Base-by-base conservation (phyloP, 1,140 invertebrate species). In the Oedothorax gibbosus region DNA sequence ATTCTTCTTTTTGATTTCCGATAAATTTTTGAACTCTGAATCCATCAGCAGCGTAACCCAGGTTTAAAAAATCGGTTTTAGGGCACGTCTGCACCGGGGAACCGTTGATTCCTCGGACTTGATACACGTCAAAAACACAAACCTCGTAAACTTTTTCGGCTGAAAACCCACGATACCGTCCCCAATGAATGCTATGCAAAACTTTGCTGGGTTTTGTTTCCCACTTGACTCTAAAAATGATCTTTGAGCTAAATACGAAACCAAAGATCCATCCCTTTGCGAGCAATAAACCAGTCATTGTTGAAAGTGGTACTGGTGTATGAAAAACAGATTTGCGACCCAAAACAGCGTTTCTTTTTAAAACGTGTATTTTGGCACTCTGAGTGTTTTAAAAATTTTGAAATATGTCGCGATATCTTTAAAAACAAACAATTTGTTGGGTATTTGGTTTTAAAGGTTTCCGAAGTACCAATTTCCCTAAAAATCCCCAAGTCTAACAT, bases 201-300 rank as follows among this genome's bases (percentile, higher is more conserved):
- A 54, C 12, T n/a, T 7, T 8, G 18, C 7, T 21, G 53, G n/a
- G 18, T 7, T 20, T 79, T 0, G n/a, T 14, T 69, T 69, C 77
- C 77, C 77, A 80, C 57, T 69, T 80, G 56, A 69, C 64, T 35
- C 57, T 57, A n/a, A 7, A 80, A 15, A 15, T 57, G 14, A 69
- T 80, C 20, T 0, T 9, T 9, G 49, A 80, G 11, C 77, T 80
- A 2, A 49, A 69, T 0, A 80, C 65, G 3, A 80, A 56, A 8
- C 77, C 77, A 69, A 80, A 80, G 7, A 21, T 35, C 77, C 77
- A 12, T 80, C 77, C 53, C 8, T 57, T 80, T 80, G 18, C 49
- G 64, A n/a, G 77, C 77, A 4, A 68, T 18, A 10, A 69, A n/a
- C n/a, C n/a, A 54, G 10, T 50, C 35, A 1, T 49, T n/a, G 9